Conservation (phyloP, 2,113 vertebrate genomes). For the Aleadryas rufinucha region DNA sequence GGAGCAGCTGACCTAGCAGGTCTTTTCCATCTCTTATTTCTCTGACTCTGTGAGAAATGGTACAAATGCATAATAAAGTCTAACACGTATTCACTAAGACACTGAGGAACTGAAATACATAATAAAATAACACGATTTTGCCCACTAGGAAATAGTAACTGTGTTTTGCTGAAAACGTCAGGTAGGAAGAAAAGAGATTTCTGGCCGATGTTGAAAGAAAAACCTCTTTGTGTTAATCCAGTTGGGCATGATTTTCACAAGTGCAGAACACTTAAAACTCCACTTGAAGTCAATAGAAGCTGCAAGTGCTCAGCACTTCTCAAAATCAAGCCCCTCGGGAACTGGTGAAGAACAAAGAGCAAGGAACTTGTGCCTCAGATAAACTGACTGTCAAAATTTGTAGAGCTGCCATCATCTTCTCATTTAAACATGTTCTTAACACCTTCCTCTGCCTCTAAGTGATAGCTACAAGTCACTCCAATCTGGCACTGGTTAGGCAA, state of each 20-base stretch:
- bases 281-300: slow-evolving; percentile 62
- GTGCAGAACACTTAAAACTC: slow-evolving; percentile 54
- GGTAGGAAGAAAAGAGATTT: slow-evolving; percentile 32
- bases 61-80: slow-evolving; percentile 10
- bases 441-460: slow-evolving; percentile 63
- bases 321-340: slow-evolving; percentile 51
- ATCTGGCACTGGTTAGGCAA: slow-evolving; percentile 56
- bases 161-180: slow-evolving; percentile 29
- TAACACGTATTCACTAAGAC: background rate
- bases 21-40: slow-evolving; percentile 22
- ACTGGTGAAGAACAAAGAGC: slow-evolving; percentile 59
- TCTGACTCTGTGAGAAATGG: background rate
- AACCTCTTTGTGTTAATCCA: slow-evolving; percentile 53
- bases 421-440: slow-evolving; percentile 64
- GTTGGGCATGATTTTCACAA: slow-evolving; percentile 58
- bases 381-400: slow-evolving; percentile 63
- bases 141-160: background rate
- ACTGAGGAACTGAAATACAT: background rate
- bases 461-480: slow-evolving; percentile 63
- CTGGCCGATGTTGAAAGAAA: slow-evolving; percentile 40
- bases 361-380: slow-evolving; percentile 54
- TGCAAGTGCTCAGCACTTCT: slow-evolving; percentile 57
- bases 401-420: slow-evolving; percentile 59
- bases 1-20: slow-evolving; percentile 8
- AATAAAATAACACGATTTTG: background rate